These are phyloP conservation scores for Beris morrisii DNA, from an alignment of 2,888 invertebrate genomes.

Conservation along the genomic window DNA sequence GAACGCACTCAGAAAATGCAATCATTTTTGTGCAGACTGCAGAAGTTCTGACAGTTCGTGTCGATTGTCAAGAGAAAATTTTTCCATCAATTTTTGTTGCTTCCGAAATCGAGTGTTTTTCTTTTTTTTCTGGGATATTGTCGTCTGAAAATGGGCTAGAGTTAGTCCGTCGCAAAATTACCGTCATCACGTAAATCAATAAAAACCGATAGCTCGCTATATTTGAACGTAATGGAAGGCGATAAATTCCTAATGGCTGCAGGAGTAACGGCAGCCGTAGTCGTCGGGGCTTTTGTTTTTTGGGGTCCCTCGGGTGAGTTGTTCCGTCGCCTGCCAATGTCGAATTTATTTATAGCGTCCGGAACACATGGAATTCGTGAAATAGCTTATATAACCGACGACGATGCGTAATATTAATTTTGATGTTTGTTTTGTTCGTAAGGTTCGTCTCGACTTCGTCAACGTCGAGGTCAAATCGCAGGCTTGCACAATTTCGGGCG, in stretches of 20 bases:
- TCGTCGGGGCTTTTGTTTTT: conserved; percentile 80
- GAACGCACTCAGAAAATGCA: too few species aligned
- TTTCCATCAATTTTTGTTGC: too few species aligned
- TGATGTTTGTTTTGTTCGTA: conserved; percentile 24
- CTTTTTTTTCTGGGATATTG: not conserved
- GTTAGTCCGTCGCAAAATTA: too few species aligned
- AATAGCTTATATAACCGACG: not conserved
- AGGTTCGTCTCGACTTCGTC: conserved; percentile 59
- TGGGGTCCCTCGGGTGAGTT: conserved; percentile 65
- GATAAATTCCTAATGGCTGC: conserved; percentile 78
- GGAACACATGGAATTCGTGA: not conserved
- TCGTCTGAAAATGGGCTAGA: conserved; percentile 19
- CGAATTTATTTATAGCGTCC: conserved; percentile 25
- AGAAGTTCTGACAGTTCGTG: too few species aligned
- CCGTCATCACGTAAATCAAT: not conserved
- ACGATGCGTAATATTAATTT: not conserved
- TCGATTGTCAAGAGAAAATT: too few species aligned
- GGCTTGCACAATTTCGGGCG: conserved; percentile 90
- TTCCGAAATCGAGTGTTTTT: not conserved
- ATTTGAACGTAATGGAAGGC: conserved; percentile 56
- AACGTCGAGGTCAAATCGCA: conserved; percentile 72
- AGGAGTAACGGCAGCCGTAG: conserved; percentile 75
- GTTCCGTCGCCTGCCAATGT: too few species aligned
- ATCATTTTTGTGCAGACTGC: too few species aligned
- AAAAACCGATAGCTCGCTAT: not conserved